Base-by-base conservation (phyloP, 2,113 vertebrate genomes). In the Recurvirostra avosetta region DNA sequence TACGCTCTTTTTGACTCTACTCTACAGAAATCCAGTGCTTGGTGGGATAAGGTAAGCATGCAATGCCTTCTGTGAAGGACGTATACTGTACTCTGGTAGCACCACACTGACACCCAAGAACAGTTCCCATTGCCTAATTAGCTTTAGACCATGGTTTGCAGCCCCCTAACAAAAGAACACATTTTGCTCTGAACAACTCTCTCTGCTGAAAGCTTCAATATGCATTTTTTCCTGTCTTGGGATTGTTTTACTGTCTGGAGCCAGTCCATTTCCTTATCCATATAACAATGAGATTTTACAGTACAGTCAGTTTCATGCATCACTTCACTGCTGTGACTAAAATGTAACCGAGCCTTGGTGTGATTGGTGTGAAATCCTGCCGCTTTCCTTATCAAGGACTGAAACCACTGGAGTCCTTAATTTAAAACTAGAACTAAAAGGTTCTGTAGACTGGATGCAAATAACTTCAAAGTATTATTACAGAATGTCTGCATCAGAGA, bases 391-490 rank as follows among this genome's bases (percentile, higher is more conserved):
- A 88, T 77, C 75, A 52, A 92, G 76, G 29, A 90, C 25, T 86
- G 88, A 98, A 97, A 94, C 90, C 85, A 96, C 55, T 5, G 18
- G 82, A 77, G 83, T 76, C 40, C 83, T 96, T 94, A 83, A 77
- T 92, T 96, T 96, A 95, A 95, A 97, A 94, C 62, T 88, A 94
- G 80, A 97, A 96, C 63, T 75, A 92, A 97, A 95, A 94, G 21
- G 19, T 94, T 95, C 55, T 72, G 96, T 91, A 73, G 49, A 89
- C n/a, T 91, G 76, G 76, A 96, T 95, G 72, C 50, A 95, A 97
- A 93, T 90, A 92, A 88, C 74, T 94, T 88, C 61, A 70, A 95
- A 92, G 78, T 22, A 19, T 38, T 79, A 88, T 50, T 74, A 88
- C n/a, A 90, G 75, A 59, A 76, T 58, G 71, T 83, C 67, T 93